Evolutionary conservation across 1,140 invertebrate genomes (phyloP).

Genomic region (Metopolophium dirhodum): DNA sequence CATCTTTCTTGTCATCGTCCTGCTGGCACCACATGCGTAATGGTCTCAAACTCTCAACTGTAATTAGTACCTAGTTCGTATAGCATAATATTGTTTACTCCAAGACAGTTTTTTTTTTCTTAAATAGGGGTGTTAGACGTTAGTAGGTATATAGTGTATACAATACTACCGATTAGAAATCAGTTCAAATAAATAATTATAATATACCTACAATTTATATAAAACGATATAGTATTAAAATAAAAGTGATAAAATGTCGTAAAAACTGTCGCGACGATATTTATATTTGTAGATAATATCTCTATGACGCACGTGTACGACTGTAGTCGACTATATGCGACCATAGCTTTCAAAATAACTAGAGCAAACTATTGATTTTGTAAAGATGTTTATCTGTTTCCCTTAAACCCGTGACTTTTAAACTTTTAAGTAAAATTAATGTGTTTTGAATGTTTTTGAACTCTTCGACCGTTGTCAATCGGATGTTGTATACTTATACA

Average conservation of each 20-base stretch:
- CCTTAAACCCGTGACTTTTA: background rate
- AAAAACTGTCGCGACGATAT: background rate
- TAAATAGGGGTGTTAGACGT: background rate
- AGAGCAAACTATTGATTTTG: background rate
- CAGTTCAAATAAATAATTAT: background rate
- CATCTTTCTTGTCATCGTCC: background rate
- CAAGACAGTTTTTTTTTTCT: background rate
- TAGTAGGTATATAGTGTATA: background rate
- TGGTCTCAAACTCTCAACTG: too few species aligned
- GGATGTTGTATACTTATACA: background rate
- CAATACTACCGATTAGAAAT: background rate
- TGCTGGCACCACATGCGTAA: background rate
- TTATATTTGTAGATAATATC: background rate
- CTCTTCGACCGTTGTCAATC: background rate
- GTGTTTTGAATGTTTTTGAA: background rate
- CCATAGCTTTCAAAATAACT: background rate
- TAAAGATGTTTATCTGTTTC: background rate
- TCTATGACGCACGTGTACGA: background rate
- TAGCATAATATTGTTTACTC: background rate
- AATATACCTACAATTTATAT: background rate
- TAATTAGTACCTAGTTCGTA: too few species aligned
- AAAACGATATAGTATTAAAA: background rate
- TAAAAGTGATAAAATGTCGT: background rate
- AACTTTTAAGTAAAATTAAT: background rate
- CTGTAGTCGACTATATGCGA: background rate